Conservation (phyloP, 1,140 invertebrate genomes). For the Bombus haemorrhoidalis region DNA sequence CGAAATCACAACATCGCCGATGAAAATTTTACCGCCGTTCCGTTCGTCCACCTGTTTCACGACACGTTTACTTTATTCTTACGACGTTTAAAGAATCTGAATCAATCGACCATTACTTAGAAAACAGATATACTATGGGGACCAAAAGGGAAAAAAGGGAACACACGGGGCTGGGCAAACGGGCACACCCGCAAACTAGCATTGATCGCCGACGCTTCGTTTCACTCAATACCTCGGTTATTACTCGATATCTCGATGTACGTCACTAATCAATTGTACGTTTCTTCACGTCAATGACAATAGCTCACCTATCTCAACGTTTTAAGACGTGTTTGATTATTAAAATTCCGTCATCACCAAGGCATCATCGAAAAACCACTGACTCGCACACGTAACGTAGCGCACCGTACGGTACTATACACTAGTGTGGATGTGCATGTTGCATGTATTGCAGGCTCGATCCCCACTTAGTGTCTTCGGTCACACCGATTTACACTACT, state of each 20-base stretch:
- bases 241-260: neutral
- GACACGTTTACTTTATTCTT: neutral
- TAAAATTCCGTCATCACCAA: conserved; percentile 68
- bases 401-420: conserved; percentile 65
- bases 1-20: conserved; percentile 60
- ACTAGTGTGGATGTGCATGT: conserved; percentile 55
- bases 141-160: conserved; percentile 36
- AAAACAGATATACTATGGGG: conserved; percentile 5
- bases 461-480: conserved; percentile 1
- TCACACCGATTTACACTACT: conserved; percentile 42
- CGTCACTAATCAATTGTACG: neutral
- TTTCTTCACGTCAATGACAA: neutral
- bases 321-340: conserved; percentile 48
- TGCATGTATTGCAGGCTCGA: conserved; percentile 24
- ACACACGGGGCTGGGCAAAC: conserved; percentile 56
- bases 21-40: conserved; percentile 9
- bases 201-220: conserved; percentile 71
- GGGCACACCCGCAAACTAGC: conserved; percentile 75
- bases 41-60: neutral
- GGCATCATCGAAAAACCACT: conserved; percentile 70
- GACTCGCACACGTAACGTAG: conserved; percentile 66
- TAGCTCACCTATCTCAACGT: conserved; percentile 66
- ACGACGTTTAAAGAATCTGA: neutral
- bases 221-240: neutral
- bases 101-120: neutral